phyloP scores from a whole-genome alignment of 2,797 vertebrate genomes.

The Passerculus sandwichensis region DNA sequence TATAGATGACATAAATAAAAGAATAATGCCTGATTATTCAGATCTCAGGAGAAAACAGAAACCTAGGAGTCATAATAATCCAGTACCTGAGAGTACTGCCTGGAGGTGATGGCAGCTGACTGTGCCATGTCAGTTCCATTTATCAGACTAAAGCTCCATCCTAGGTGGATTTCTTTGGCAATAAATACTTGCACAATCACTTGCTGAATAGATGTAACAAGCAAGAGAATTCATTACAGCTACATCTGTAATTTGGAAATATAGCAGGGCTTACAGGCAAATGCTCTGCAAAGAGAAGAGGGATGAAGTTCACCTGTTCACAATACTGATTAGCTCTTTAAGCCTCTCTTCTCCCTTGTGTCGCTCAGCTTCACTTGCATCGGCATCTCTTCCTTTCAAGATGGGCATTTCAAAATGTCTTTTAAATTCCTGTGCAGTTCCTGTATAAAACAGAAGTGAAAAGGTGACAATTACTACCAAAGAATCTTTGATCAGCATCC shows the following conservation, averaged over 20 bases:
- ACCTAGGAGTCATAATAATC: background rate
- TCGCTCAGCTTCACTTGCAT: conserved; percentile 87
- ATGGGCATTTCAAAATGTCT: conserved; percentile 95
- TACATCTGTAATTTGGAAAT: background rate
- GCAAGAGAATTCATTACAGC: conserved; percentile 12
- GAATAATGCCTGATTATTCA: background rate
- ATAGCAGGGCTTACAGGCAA: background rate
- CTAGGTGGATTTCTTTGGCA: background rate
- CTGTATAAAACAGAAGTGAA: conserved; percentile 72
- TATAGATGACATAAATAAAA: background rate
- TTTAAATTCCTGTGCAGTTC: conserved; percentile 96
- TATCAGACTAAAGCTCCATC: background rate
- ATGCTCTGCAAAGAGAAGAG: background rate
- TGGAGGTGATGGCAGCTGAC: background rate
- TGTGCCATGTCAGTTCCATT: background rate
- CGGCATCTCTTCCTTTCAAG: conserved; percentile 92
- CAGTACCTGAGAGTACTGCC: background rate
- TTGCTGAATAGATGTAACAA: background rate
- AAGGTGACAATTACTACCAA: background rate
- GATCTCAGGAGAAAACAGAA: background rate
- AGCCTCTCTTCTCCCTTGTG: conserved; percentile 90
- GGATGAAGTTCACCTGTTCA: conserved; percentile 84
- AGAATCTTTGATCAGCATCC: background rate
- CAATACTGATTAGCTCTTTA: conserved; percentile 90
- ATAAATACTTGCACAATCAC: conserved; percentile 3